Conservation (phyloP, 2,113 vertebrate genomes). For the Chloebia gouldiae region DNA sequence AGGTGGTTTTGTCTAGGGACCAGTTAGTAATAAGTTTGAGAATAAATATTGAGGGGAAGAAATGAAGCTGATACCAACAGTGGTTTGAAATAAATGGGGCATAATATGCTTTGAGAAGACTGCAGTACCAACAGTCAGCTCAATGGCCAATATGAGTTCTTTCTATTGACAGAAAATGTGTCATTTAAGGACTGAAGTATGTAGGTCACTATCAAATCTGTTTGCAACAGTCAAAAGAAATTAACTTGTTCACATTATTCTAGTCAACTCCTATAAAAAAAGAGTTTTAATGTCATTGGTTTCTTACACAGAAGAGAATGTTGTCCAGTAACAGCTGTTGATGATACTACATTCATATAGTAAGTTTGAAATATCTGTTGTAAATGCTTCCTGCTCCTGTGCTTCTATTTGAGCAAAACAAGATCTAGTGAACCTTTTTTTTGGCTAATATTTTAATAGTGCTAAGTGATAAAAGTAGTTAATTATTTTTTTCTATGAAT, state of each 20-base stretch:
- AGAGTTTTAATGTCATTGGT: neutral
- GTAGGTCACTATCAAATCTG: neutral
- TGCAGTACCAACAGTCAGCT: neutral
- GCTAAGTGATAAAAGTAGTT: neutral
- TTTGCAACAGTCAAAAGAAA: neutral
- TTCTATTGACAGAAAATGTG: neutral
- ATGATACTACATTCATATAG: fast-evolving
- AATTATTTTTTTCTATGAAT: neutral
- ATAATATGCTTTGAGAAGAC: neutral
- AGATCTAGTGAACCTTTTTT: neutral
- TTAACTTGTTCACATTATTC: neutral
- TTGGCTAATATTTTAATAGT: neutral
- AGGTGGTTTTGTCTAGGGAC: neutral
- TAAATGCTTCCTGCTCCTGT: neutral
- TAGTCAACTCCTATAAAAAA: neutral
- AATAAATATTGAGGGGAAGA: neutral
- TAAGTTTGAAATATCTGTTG: neutral
- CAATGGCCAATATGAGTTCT: neutral
- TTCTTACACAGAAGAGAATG: neutral
- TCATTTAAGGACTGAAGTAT: neutral
- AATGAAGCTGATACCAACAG: fast-evolving
- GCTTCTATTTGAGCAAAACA: neutral
- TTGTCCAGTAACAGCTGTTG: neutral
- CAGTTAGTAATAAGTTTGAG: neutral
- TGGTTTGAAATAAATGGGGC: neutral